Evolutionary conservation across 2,888 invertebrate genomes (phyloP), one percentile per base, ranked within the genome.

Genomic region (Eupithecia vulgata): DNA sequence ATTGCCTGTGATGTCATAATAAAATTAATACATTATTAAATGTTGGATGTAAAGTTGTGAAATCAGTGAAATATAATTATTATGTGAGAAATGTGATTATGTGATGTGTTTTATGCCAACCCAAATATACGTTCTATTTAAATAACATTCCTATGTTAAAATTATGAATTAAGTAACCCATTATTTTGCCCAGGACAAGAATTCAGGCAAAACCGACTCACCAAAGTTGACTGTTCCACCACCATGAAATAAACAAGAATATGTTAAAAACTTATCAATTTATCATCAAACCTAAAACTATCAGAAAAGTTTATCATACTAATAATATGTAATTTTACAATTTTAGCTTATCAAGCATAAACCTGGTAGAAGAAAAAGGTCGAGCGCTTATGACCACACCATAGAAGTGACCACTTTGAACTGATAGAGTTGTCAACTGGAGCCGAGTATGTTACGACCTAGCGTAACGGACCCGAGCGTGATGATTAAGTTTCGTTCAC

Each of bases 221-320:
- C 93, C 93, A 83, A 80, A 80, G 62, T 78, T 76, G 81, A 81
- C 91, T 93, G 92, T 88, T 82, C 92, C 94, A 89, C 91, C 94
- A 93, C 93, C 94, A 94, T 94, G 94, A 90, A 94, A 93, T 87
- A 93, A 91, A 93, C 82, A 91, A 90, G 21, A 78, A 75, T 37
- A 62, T 17, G 57, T 74, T 74, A 74, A 30, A 67, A 74, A 62
- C 25, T 67, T 25, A n/a, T 66, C 48, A 65, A 64, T 5, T 64
- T n/a, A 35, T 17, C 13, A 61, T 61, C n/a, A 42, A 48, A 66
- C 25, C n/a, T 73, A 62, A 34, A 62, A 52, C 34, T 66, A 66
- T 40, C 10, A 21, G 48, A n/a, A n/a, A n/a, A n/a, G n/a, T n/a
- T n/a, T n/a, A n/a, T n/a, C n/a, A n/a, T n/a, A n/a, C n/a, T n/a